Evolutionary conservation across 2,797 vertebrate genomes (phyloP), one percentile per base, ranked within the genome.

Genomic region (Lepilemur ruficaudatus): DNA sequence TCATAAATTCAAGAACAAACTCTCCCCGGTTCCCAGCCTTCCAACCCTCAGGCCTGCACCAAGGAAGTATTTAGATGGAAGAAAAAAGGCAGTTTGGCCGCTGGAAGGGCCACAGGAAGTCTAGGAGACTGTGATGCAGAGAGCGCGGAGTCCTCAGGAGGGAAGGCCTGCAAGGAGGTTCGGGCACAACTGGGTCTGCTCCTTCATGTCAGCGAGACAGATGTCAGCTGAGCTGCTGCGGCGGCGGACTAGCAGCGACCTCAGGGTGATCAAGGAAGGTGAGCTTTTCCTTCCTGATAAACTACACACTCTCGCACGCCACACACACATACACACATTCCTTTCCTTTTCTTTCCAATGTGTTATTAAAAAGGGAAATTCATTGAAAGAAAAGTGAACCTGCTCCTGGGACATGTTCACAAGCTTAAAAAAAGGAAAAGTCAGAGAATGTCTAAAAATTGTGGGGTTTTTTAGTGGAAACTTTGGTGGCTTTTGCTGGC

Each of bases 1-100:
- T 79, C 55, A 65, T 95, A 94, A 98, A 94, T 70, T 94, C 32
- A 84, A 67, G 4, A 79, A 43, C 50, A 86, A 89, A 91, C 6
- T 50, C 65, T 76, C 46, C 22, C 55, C 12, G 14, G 32, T 1
- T 8, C 4, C n/a, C 32, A 48, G 4, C 30, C 20, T 23, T 55
- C 89, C 10, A 57, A 9, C 0, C 17, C 2, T 43, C 12, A 46
- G 5, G 14, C 17, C 65, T 52, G 3, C 80, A 73, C 0, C 13
- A 1, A 23, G 28, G 41, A 93, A 70, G 67, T 79, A 79, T 0
- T 32, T 32, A 43, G 25, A 80, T 3, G 2, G 76, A 75, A 67
- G 32, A 72, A 78, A 48, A 57, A 87, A 30, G 61, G 92, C 38
- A 96, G 55, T 5, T 38, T 13, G 1, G 4, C 1, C 0, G 0